A percentile compares a stretch with the other conserved stretches of the same genome.
Evolutionary conservation across 2,888 invertebrate genomes (phyloP).

Genomic region (Sminthurides aquaticus): DNA sequence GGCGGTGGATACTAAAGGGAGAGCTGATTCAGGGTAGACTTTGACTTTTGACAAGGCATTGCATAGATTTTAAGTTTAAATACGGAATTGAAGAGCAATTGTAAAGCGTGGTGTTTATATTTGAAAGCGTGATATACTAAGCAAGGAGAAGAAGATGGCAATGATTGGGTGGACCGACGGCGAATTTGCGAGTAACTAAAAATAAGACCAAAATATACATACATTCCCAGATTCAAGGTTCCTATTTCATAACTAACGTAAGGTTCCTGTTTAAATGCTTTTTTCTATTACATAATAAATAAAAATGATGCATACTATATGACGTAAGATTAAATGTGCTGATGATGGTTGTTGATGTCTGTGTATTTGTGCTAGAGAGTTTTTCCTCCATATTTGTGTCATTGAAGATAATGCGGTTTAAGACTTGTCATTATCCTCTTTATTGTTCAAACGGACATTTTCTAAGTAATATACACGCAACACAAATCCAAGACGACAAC

Average conservation of each 20-base stretch:
- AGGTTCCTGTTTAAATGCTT: conserved; percentile 49
- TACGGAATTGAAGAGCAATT: too few relatives aligned
- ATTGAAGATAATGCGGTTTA: not conserved
- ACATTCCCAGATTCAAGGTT: conserved; percentile 48
- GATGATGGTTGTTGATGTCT: conserved; percentile 31
- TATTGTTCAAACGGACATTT: not conserved
- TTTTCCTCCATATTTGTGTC: conserved; percentile 8
- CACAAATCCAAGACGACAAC: too few relatives aligned
- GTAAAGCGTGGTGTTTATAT: too few relatives aligned
- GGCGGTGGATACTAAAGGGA: too few relatives aligned
- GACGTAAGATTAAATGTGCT: conserved; percentile 29
- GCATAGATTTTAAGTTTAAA: too few relatives aligned
- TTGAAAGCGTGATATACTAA: too few relatives aligned
- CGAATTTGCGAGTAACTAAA: conserved; percentile 1
- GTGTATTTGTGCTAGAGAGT: conserved; percentile 27
- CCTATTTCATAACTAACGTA: conserved; percentile 48
- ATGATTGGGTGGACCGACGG: not conserved
- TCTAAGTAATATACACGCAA: not conserved
- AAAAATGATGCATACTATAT: conserved; percentile 26
- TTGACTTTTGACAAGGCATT: too few relatives aligned
- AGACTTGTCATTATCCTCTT: not conserved
- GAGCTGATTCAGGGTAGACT: too few relatives aligned
- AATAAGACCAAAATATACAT: conserved; percentile 20
- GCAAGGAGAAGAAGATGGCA: conserved; percentile 10
- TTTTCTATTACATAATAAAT: conserved; percentile 45